phyloP scores from a whole-genome alignment of 2,113 vertebrate genomes.

The Castor canadensis region DNA sequence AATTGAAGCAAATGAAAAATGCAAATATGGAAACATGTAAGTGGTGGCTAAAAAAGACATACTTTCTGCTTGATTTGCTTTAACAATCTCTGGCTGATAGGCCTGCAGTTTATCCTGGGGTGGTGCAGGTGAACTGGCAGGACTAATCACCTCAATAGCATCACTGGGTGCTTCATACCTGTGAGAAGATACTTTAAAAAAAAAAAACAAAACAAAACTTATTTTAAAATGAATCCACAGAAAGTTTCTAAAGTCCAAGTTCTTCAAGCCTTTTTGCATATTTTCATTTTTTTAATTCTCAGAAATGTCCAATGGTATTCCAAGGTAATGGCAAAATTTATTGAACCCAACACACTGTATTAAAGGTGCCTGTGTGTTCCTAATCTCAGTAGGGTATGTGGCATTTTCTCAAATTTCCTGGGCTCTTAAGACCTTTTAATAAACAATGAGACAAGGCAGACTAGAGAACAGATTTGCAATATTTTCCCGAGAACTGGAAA shows the following conservation, averaged over 20 bases:
- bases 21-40: background rate
- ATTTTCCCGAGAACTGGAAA: constrained; percentile 25
- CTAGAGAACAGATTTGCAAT: background rate
- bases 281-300: constrained; percentile 6
- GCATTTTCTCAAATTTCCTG: background rate
- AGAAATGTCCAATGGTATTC: background rate
- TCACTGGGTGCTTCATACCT: constrained; percentile 93
- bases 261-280: constrained; percentile 42
- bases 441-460: background rate
- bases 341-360: background rate
- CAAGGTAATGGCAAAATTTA: background rate
- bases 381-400: background rate
- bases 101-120: constrained; percentile 90
- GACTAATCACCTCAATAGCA: constrained; percentile 97
- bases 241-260: constrained; percentile 20
- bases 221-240: constrained; percentile 64
- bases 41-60: constrained; percentile 63
- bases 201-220: constrained; percentile 64
- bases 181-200: constrained; percentile 91
- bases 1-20: constrained; percentile 29
- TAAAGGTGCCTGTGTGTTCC: background rate
- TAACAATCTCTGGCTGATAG: constrained; percentile 86
- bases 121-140: constrained; percentile 93
- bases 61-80: constrained; percentile 89
- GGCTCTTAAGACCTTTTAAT: background rate